Conservation (phyloP, 1,140 invertebrate genomes). For the Hyles vespertilio region DNA sequence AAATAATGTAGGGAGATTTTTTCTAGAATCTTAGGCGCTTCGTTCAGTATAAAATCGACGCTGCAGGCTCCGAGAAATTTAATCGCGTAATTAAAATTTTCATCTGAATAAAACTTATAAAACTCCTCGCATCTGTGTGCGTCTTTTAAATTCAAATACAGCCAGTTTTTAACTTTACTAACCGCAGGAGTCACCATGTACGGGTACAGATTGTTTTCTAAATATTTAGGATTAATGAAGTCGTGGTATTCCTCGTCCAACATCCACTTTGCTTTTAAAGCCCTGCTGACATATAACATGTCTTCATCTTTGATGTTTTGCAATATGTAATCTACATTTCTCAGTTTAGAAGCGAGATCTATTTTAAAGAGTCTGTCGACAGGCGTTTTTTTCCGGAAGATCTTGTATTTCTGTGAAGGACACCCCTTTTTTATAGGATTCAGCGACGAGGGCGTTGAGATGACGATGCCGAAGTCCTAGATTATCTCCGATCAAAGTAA, state of each 20-base stretch:
- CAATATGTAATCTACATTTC: slow-evolving; percentile 44
- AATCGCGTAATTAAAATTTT: slow-evolving; percentile 32
- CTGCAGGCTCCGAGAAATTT: slow-evolving; percentile 44
- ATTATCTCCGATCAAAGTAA: slow-evolving; percentile 33
- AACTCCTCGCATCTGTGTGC: slow-evolving; percentile 38
- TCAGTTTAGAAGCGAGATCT: slow-evolving; percentile 42
- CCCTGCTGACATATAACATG: slow-evolving; percentile 53
- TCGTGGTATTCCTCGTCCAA: slow-evolving; percentile 31
- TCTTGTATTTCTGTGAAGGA: slow-evolving; percentile 23
- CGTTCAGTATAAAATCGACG: background rate
- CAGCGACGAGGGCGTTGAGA: slow-evolving; percentile 35
- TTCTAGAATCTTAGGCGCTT: slow-evolving; percentile 1
- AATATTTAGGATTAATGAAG: slow-evolving; percentile 41
- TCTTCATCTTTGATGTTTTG: slow-evolving; percentile 41
- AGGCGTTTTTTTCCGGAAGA: slow-evolving; percentile 30
- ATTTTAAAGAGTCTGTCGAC: slow-evolving; percentile 56
- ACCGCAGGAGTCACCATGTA: slow-evolving; percentile 48
- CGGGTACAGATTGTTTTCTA: slow-evolving; percentile 42
- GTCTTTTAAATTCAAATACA: slow-evolving; percentile 38
- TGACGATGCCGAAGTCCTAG: slow-evolving; percentile 39
- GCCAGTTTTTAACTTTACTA: slow-evolving; percentile 51
- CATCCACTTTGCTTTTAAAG: slow-evolving; percentile 42
- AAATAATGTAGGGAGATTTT: background rate
- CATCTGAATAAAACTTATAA: slow-evolving; percentile 43
- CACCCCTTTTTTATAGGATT: slow-evolving; percentile 19